These are phyloP conservation scores for Toxotes jaculatrix DNA, from an alignment of 2,113 vertebrate species.

Conservation along the genomic window DNA sequence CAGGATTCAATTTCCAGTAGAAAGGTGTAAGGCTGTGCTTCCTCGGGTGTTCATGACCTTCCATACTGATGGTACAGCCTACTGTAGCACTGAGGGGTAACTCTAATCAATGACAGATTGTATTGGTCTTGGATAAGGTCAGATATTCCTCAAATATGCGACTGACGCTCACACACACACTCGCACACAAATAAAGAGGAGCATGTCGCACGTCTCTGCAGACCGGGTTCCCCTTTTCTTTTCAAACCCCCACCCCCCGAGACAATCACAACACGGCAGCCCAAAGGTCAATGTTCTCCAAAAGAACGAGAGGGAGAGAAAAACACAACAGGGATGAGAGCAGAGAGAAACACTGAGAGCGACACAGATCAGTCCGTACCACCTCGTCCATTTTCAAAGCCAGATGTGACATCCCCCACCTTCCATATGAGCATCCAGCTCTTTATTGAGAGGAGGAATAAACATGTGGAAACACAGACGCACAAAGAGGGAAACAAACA, in stretches of 20 bases:
- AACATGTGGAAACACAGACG: slow-evolving; percentile 48
- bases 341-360: slow-evolving; percentile 17
- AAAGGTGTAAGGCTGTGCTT: not conserved
- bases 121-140: slow-evolving; percentile 61
- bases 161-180: slow-evolving; percentile 8
- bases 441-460: slow-evolving; percentile 54
- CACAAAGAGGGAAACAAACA: slow-evolving; percentile 38
- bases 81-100: slow-evolving; percentile 9
- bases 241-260: slow-evolving; percentile 48
- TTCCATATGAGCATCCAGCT: slow-evolving; percentile 49
- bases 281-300: slow-evolving; percentile 66
- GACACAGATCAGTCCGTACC: slow-evolving; percentile 21
- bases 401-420: slow-evolving; percentile 63
- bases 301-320: slow-evolving; percentile 22
- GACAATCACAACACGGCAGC: slow-evolving; percentile 55
- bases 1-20: slow-evolving; percentile 50
- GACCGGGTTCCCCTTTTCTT: slow-evolving; percentile 9
- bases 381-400: slow-evolving; percentile 51
- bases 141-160: slow-evolving; percentile 50
- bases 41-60: slow-evolving; percentile 57
- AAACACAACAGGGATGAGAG: slow-evolving; percentile 35
- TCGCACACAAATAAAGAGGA: slow-evolving; percentile 16
- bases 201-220: not conserved
- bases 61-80: slow-evolving; percentile 44
- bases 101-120: slow-evolving; percentile 53